These are phyloP conservation scores for Eristalis pertinax DNA, from an alignment of 2,888 invertebrate species.

Conservation along the genomic window DNA sequence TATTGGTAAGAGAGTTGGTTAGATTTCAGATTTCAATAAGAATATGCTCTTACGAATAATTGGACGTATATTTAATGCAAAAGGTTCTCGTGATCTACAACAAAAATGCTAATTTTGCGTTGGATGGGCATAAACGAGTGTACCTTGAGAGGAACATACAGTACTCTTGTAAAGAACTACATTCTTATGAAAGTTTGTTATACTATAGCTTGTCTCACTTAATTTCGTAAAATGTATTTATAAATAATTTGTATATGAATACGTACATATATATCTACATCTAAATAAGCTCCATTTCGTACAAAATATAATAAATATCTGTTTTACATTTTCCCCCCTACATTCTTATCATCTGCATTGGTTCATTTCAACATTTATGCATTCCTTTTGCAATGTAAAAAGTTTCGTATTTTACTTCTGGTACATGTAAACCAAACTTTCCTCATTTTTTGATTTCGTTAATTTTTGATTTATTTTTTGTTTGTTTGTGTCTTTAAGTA, in stretches of 20 bases:
- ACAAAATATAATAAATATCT: constrained; percentile 66
- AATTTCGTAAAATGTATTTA: constrained; percentile 29
- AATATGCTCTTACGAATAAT: constrained; percentile 42
- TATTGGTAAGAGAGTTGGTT: neutral
- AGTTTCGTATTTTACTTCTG: neutral
- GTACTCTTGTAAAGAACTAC: neutral
- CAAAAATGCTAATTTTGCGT: constrained; percentile 1
- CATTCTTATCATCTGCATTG: constrained; percentile 31
- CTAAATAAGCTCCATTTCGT: constrained; percentile 68
- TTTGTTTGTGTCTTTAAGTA: neutral
- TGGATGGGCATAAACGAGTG: constrained; percentile 16
- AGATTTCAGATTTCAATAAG: neutral
- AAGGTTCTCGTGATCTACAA: constrained; percentile 13
- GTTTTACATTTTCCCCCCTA: constrained; percentile 49
- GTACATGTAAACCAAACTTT: neutral
- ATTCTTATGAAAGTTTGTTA: neutral
- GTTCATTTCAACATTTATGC: constrained; percentile 7
- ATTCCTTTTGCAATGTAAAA: constrained; percentile 8
- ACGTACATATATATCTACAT: constrained; percentile 48
- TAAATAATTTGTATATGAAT: constrained; percentile 60
- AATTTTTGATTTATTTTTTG: neutral
- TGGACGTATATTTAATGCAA: constrained; percentile 51
- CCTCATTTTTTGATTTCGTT: neutral
- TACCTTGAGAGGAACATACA: constrained; percentile 28
- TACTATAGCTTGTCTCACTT: constrained; percentile 18